Percentiles rank a stretch among this genome's conserved stretches.
These are phyloP conservation scores for Melanotaenia duboulayi DNA, from an alignment of 2,113 vertebrate species.

Conservation along the genomic window DNA sequence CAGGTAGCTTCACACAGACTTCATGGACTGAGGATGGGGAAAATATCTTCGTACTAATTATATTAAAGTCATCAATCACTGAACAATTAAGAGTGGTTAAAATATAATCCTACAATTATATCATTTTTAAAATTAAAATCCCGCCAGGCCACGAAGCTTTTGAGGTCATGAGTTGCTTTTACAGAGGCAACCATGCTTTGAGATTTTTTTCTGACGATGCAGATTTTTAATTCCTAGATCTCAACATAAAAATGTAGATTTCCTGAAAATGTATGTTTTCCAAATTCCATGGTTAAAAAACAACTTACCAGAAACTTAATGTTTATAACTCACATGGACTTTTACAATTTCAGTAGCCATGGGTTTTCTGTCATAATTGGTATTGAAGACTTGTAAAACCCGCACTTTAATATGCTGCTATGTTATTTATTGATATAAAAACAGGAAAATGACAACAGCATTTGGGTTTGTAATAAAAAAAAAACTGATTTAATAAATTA, in stretches of 20 bases:
- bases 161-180: not conserved
- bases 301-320: too few relatives aligned
- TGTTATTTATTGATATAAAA: slow-evolving; percentile 5
- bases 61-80: not conserved
- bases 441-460: slow-evolving; percentile 33
- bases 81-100: too few relatives aligned
- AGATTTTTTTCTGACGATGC: not conserved
- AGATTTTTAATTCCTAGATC: not conserved
- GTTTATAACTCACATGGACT: not conserved
- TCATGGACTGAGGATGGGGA: too few relatives aligned
- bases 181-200: not conserved
- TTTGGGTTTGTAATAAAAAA: slow-evolving; percentile 71
- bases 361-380: too few relatives aligned
- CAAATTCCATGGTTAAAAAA: too few relatives aligned
- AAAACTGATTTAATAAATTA: slow-evolving; percentile 78
- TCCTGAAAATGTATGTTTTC: not conserved
- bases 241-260: not conserved
- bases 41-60: not conserved
- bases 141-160: too few relatives aligned
- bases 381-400: not conserved
- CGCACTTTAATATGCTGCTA: not conserved
- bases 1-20: not conserved
- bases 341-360: not conserved
- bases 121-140: too few relatives aligned
- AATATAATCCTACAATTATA: not conserved